These are phyloP conservation scores for Tachina lurida DNA, from an alignment of 2,888 invertebrate species.

Conservation along the genomic window DNA sequence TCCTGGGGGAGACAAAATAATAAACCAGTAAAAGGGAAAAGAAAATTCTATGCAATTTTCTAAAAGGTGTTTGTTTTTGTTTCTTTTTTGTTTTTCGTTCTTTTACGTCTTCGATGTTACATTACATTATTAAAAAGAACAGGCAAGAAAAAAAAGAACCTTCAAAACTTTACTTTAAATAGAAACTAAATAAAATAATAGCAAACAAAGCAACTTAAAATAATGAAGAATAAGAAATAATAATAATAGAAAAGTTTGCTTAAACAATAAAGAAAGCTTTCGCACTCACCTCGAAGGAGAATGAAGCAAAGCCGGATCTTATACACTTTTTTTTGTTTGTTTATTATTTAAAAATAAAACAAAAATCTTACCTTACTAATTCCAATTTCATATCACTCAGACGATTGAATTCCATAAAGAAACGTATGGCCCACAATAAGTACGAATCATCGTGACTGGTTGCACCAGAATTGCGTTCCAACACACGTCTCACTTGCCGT, in stretches of 20 bases:
- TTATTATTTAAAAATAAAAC: not conserved
- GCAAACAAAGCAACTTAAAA: conserved; percentile 27
- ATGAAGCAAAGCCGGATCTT: conserved; percentile 84
- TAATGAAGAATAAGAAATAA: conserved; percentile 32
- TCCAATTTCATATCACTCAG: conserved; percentile 93
- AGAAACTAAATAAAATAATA: conserved; percentile 31
- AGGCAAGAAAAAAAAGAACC: conserved; percentile 3
- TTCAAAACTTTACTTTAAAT: conserved; percentile 39
- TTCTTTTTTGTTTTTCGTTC: not conserved
- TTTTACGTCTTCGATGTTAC: conserved; percentile 13
- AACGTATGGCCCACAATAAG: conserved; percentile 96
- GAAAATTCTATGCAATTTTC: conserved; percentile 61
- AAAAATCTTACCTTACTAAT: conserved; percentile 89
- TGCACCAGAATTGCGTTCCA: conserved; percentile 86
- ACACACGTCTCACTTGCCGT: conserved; percentile 91
- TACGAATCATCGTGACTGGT: conserved; percentile 95
- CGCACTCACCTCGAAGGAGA: not conserved
- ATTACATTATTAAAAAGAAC: conserved; percentile 41
- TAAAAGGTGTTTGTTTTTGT: conserved; percentile 70
- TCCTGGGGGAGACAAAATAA: conserved; percentile 53
- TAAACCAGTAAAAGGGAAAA: conserved; percentile 39
- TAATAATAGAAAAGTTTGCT: conserved; percentile 62
- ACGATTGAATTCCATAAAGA: conserved; percentile 99
- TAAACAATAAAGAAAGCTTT: conserved; percentile 39
- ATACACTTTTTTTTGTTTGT: conserved; percentile 77